Percentiles rank a stretch among this genome's conserved stretches.
These are phyloP conservation scores for Onychomys arenicola DNA, from an alignment of 2,797 vertebrate genomes.

Conservation along the genomic window DNA sequence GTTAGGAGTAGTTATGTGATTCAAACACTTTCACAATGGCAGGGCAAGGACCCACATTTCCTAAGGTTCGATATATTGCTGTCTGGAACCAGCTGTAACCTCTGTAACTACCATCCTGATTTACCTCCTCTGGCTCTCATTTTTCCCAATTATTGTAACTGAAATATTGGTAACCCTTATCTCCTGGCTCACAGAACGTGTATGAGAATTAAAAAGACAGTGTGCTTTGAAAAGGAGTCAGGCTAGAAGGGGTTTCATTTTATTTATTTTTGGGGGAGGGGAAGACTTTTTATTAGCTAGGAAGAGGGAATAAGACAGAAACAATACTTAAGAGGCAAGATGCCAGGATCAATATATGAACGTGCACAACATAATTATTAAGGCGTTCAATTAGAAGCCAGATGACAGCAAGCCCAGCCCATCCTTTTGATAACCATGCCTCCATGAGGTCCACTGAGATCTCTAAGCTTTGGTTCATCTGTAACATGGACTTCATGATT, in stretches of 20 bases:
- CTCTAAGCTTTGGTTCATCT: background rate
- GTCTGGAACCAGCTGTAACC: background rate
- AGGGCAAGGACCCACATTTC: background rate
- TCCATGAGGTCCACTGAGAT: background rate
- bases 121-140: constrained; percentile 62
- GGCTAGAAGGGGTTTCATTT: constrained; percentile 8
- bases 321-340: constrained; percentile 5
- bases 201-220: constrained; percentile 61
- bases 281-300: background rate
- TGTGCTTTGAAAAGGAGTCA: constrained; percentile 56
- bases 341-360: constrained; percentile 29
- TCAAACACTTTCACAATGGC: constrained; percentile 24
- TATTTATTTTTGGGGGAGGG: background rate
- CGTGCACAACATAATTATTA: constrained; percentile 39
- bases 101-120: constrained; percentile 60
- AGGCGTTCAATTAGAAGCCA: background rate
- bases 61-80: constrained; percentile 51
- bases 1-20: background rate
- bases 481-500: background rate
- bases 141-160: constrained; percentile 72
- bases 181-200: constrained; percentile 56
- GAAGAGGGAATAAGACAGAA: constrained; percentile 15
- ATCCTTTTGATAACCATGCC: background rate
- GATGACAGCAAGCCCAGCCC: background rate
- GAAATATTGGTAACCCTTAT: constrained; percentile 74